phyloP scores from a whole-genome alignment of 2,888 invertebrate genomes.

The Mellilla xanthometata region DNA sequence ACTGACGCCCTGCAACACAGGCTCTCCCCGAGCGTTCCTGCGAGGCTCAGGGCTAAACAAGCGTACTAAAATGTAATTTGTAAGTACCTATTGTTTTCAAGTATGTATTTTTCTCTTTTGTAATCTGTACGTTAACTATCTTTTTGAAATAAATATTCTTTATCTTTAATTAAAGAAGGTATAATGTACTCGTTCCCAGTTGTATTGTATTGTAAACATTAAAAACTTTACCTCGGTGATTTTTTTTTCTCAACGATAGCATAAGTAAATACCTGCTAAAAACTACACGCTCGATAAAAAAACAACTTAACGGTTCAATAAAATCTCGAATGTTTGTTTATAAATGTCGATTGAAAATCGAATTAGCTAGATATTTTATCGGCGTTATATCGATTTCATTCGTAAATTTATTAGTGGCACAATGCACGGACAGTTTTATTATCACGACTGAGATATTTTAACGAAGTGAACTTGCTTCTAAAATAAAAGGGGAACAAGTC shows the following conservation, averaged over 20 bases:
- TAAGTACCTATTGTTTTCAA: too few species aligned
- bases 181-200: too few species aligned
- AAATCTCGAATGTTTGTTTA: constrained; percentile 35
- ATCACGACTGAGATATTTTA: constrained; percentile 74
- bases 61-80: too few species aligned
- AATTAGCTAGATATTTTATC: constrained; percentile 42
- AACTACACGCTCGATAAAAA: constrained; percentile 30
- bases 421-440: constrained; percentile 71
- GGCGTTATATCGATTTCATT: constrained; percentile 61
- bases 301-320: constrained; percentile 31
- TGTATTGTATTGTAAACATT: too few species aligned
- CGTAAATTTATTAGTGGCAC: constrained; percentile 59
- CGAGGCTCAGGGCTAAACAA: too few species aligned
- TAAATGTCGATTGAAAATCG: constrained; percentile 37
- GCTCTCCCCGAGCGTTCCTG: too few species aligned
- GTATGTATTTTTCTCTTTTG: too few species aligned
- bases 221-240: too few species aligned
- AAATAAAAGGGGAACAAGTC: constrained; percentile 75
- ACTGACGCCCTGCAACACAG: too few species aligned
- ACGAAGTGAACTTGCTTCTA: constrained; percentile 71
- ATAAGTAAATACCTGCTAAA: constrained; percentile 30
- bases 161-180: too few species aligned
- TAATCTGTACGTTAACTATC: too few species aligned
- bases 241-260: constrained; percentile 16
- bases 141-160: too few species aligned